phyloP scores from a whole-genome alignment of 2,797 vertebrate genomes.

The Oreortyx pictus region DNA sequence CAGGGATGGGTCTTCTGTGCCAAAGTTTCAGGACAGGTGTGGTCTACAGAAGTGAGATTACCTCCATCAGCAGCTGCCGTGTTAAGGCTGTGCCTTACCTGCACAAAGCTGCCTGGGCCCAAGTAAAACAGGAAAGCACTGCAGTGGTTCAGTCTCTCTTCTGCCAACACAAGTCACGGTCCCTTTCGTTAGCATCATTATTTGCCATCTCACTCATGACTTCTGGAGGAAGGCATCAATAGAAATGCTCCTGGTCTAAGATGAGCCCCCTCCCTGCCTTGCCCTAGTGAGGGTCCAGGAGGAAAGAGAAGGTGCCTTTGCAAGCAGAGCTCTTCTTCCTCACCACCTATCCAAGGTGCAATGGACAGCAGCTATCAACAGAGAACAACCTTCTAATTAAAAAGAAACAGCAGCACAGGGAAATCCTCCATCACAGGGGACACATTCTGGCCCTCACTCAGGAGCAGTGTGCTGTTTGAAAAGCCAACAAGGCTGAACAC shows the following conservation, averaged over 20 bases:
- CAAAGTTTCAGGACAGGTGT: accelerated
- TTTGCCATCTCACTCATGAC: not conserved
- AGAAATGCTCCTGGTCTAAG: not conserved
- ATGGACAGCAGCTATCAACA: not conserved
- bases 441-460: not conserved
- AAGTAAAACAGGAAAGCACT: not conserved
- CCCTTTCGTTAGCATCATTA: not conserved
- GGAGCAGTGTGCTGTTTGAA: not conserved
- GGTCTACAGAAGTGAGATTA: not conserved
- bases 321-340: constrained; percentile 21
- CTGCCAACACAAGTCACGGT: not conserved
- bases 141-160: not conserved
- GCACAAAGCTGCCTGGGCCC: not conserved
- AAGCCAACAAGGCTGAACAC: not conserved
- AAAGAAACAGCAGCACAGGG: not conserved
- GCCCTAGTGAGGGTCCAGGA: not conserved
- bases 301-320: not conserved
- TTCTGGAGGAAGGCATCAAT: not conserved
- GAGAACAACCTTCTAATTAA: not conserved
- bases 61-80: not conserved
- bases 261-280: not conserved
- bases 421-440: accelerated
- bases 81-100: accelerated
- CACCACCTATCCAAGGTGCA: constrained; percentile 38
- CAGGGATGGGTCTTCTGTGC: no score